Evolutionary conservation across 2,888 invertebrate genomes (phyloP).

Genomic region (Nysson spinosus): DNA sequence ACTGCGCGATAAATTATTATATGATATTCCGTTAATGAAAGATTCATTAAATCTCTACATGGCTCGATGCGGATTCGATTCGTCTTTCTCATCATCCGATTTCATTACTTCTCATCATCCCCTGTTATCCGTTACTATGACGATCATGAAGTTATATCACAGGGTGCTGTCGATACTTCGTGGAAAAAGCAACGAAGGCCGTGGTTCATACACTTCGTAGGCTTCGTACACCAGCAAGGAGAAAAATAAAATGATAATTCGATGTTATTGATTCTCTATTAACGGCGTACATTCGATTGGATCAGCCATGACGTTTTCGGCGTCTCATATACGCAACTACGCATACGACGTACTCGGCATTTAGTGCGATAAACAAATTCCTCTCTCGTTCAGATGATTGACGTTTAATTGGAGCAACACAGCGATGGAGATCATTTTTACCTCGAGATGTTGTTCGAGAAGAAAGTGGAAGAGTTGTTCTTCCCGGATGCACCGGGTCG

Average conservation of each 20-base stretch:
- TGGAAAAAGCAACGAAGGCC: slow-evolving; percentile 13
- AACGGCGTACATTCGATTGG: slow-evolving; percentile 39
- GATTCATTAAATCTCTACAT: too few species aligned
- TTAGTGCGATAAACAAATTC: slow-evolving; percentile 62
- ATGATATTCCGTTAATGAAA: too few species aligned
- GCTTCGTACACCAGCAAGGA: slow-evolving; percentile 15
- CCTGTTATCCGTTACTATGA: too few species aligned
- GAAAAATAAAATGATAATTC: slow-evolving; percentile 58
- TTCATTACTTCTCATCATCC: too few species aligned
- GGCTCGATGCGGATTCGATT: too few species aligned
- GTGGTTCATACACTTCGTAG: too few species aligned
- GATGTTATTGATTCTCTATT: slow-evolving; percentile 56
- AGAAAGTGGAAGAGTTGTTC: not conserved
- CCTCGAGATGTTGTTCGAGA: slow-evolving; percentile 1
- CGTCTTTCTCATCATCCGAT: too few species aligned
- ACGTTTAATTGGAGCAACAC: slow-evolving; percentile 51
- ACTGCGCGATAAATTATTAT: slow-evolving; percentile 11
- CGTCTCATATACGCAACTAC: slow-evolving; percentile 50
- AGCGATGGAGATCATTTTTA: slow-evolving; percentile 18
- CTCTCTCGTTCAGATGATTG: slow-evolving; percentile 59
- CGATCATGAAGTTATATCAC: not conserved
- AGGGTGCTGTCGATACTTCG: slow-evolving; percentile 12
- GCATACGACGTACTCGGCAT: slow-evolving; percentile 31
- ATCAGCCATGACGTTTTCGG: slow-evolving; percentile 55
- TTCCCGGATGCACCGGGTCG: too few species aligned